phyloP scores from a whole-genome alignment of 2,888 invertebrate genomes.

The Lingula anatina region DNA sequence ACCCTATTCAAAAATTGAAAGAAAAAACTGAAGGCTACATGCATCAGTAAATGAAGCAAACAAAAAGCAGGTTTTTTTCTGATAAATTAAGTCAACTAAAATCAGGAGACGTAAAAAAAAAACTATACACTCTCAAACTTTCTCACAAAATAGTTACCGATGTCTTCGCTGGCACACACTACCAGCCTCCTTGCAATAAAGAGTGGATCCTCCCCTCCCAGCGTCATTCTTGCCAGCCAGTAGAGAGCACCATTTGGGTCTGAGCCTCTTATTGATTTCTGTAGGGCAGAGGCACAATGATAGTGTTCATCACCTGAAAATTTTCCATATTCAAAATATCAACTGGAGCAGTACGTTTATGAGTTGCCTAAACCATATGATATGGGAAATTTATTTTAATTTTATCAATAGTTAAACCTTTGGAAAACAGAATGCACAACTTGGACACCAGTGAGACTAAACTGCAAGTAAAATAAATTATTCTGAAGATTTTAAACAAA shows the following conservation, averaged over 20 bases:
- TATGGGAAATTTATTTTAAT: neutral
- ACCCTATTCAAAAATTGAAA: too few species aligned
- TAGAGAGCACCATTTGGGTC: slow-evolving; percentile 77
- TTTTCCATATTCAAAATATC: too few species aligned
- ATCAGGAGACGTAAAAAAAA: neutral
- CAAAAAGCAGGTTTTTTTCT: neutral
- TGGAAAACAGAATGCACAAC: neutral
- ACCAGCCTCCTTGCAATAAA: slow-evolving; percentile 73
- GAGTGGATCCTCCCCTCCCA: slow-evolving; percentile 74
- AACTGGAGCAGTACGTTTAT: too few species aligned
- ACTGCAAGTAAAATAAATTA: too few species aligned
- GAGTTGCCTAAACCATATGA: neutral
- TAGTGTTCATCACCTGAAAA: slow-evolving; percentile 70
- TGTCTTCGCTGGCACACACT: slow-evolving; percentile 71
- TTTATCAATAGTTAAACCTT: neutral
- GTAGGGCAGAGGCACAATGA: slow-evolving; percentile 75
- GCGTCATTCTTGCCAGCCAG: slow-evolving; percentile 74
- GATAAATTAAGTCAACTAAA: neutral
- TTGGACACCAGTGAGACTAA: too few species aligned
- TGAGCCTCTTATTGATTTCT: slow-evolving; percentile 76
- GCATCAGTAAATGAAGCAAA: too few species aligned
- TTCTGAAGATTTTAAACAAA: too few species aligned
- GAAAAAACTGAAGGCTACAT: too few species aligned
- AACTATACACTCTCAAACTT: neutral
- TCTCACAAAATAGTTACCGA: slow-evolving; percentile 57